Percentiles rank a stretch among this genome's conserved stretches.
These are phyloP conservation scores for Pristis pectinata DNA, from an alignment of 2,797 vertebrate genomes.

Conservation along the genomic window DNA sequence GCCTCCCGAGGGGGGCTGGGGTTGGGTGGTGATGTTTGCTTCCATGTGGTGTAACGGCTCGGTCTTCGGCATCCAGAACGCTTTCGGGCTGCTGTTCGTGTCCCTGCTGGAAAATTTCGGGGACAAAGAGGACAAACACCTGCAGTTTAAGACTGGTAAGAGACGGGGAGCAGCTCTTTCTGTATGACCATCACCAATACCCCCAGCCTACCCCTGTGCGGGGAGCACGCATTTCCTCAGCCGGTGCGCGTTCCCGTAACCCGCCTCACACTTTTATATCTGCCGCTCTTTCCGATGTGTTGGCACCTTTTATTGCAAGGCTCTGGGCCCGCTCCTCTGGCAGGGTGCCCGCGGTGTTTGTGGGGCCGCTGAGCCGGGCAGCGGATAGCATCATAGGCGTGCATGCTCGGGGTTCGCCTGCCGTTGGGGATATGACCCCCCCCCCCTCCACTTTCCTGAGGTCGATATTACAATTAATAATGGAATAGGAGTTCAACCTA, in stretches of 20 bases:
- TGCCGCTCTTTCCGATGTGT: too few relatives aligned
- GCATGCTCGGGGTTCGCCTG: too few relatives aligned
- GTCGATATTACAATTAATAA: too few relatives aligned
- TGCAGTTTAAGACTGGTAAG: conserved; percentile 81
- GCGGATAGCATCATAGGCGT: background rate
- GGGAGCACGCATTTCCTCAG: too few relatives aligned
- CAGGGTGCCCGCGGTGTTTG: background rate
- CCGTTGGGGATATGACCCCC: too few relatives aligned
- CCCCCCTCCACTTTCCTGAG: too few relatives aligned
- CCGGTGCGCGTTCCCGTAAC: too few relatives aligned
- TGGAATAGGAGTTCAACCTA: too few relatives aligned
- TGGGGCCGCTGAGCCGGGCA: background rate
- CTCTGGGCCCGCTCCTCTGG: too few relatives aligned
- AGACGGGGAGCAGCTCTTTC: too few relatives aligned
- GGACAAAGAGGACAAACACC: conserved; percentile 58
- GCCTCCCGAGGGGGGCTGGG: conserved; percentile 91
- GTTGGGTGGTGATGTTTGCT: conserved; percentile 91
- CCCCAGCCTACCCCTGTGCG: background rate
- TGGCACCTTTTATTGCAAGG: too few relatives aligned
- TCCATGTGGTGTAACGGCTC: conserved; percentile 97
- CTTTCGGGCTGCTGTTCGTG: conserved; percentile 81
- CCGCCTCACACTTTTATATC: background rate
- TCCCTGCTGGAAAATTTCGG: conserved; percentile 73
- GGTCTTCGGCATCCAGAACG: conserved; percentile 94
- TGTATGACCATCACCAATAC: too few relatives aligned